phyloP scores from a whole-genome alignment of 2,888 invertebrate genomes.

The Scaptomyza reducta region DNA sequence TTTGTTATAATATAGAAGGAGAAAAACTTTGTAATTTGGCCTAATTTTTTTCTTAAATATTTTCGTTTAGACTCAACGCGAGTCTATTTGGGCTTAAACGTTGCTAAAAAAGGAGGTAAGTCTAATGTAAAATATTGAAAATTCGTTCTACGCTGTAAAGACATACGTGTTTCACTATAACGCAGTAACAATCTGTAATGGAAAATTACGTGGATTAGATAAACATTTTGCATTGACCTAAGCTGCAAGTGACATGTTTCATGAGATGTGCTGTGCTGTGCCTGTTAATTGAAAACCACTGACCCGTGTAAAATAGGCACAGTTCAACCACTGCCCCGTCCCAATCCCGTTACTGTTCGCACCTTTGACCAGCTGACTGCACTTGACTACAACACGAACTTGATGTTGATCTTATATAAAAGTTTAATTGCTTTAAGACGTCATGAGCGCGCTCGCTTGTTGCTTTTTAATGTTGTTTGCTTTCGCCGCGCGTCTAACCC shows the following conservation, averaged over 20 bases:
- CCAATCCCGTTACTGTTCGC: background rate
- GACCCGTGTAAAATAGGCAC: background rate
- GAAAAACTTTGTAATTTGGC: slow-evolving; percentile 46
- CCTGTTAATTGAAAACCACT: background rate
- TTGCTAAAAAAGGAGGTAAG: slow-evolving; percentile 25
- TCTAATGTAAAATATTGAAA: background rate
- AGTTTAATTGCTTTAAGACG: slow-evolving; percentile 37
- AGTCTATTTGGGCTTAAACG: slow-evolving; percentile 2
- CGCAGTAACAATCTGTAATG: background rate
- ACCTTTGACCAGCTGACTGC: background rate
- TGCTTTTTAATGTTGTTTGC: slow-evolving; percentile 23
- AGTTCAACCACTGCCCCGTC: background rate
- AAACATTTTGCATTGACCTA: background rate
- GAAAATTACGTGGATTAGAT: background rate
- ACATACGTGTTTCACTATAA: background rate
- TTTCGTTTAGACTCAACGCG: slow-evolving; percentile 16
- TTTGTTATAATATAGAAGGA: slow-evolving; percentile 23
- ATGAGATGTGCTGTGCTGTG: background rate
- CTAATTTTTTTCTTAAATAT: slow-evolving; percentile 32
- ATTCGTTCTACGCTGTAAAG: background rate
- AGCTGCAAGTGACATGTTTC: background rate
- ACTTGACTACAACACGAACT: slow-evolving; percentile 15
- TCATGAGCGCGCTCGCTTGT: slow-evolving; percentile 9
- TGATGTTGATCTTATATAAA: slow-evolving; percentile 48
- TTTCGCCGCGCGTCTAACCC: slow-evolving; percentile 1